Conservation (phyloP, 2,888 invertebrate genomes). For the Drosophila mimica region DNA sequence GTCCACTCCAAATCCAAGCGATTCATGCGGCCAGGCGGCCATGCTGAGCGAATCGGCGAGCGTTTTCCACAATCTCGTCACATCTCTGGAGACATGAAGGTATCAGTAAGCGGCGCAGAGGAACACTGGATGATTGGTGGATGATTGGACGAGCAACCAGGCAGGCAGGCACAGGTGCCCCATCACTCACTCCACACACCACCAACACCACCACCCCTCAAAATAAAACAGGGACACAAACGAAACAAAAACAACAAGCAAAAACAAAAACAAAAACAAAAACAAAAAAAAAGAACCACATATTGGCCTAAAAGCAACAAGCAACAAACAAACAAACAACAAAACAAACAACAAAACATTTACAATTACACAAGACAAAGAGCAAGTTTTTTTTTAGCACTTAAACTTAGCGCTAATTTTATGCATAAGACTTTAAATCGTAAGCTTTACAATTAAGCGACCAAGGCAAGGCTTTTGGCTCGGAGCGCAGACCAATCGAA, state of each 20-base stretch:
- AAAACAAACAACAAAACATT: constrained; percentile 36
- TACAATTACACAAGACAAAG: constrained; percentile 58
- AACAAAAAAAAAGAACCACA: constrained; percentile 19
- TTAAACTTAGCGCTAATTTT: constrained; percentile 31
- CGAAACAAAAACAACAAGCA: neutral
- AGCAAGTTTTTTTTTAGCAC: constrained; percentile 37
- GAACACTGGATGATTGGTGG: neutral
- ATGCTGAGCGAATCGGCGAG: constrained; percentile 87
- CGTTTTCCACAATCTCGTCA: constrained; percentile 85
- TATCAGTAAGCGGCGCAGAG: constrained; percentile 75
- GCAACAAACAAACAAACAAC: constrained; percentile 17
- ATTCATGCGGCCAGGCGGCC: constrained; percentile 88
- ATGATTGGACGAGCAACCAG: neutral
- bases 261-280: neutral
- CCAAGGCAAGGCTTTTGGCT: constrained; percentile 1
- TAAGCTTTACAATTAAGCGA: constrained; percentile 18
- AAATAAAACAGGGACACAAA: constrained; percentile 11
- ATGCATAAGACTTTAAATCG: constrained; percentile 21
- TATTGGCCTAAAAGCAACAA: constrained; percentile 35
- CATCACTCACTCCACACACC: neutral
- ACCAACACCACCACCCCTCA: neutral
- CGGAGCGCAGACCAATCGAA: neutral
- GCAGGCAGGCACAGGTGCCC: constrained; percentile 19
- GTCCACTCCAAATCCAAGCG: constrained; percentile 80
- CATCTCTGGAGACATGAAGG: constrained; percentile 85